Conservation (phyloP, 2,797 vertebrate species). For the Yasuhikotakia modesta region DNA sequence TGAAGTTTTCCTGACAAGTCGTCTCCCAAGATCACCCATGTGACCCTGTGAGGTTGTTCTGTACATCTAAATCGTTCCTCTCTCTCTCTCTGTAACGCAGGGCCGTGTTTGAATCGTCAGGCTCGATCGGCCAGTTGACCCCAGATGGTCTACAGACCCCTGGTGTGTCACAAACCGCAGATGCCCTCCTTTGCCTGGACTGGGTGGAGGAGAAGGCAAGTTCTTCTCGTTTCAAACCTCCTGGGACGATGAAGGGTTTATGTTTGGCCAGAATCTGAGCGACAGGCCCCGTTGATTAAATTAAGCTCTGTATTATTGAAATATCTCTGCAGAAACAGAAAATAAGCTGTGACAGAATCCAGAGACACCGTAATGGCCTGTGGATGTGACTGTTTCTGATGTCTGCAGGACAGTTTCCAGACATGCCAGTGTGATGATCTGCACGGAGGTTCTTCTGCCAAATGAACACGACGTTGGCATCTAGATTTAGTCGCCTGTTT, state of each 20-base stretch:
- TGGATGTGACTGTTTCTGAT: slow-evolving; percentile 67
- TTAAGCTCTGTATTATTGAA: slow-evolving; percentile 74
- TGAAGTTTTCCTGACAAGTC: slow-evolving; percentile 36
- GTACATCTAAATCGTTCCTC: slow-evolving; percentile 32
- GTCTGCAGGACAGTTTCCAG: slow-evolving; percentile 61
- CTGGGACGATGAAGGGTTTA: slow-evolving; percentile 40
- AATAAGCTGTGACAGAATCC: slow-evolving; percentile 71
- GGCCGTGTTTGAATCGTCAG: slow-evolving; percentile 66
- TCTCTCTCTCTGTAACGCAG: slow-evolving; percentile 55
- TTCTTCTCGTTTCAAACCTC: slow-evolving; percentile 46
- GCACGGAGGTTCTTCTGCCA: background rate
- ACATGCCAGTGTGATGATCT: slow-evolving; percentile 16
- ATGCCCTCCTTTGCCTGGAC: slow-evolving; percentile 18
- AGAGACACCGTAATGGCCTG: slow-evolving; percentile 69
- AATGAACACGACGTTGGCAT: slow-evolving; percentile 19
- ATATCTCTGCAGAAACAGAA: slow-evolving; percentile 63
- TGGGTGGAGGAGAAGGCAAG: slow-evolving; percentile 48
- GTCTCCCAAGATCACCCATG: slow-evolving; percentile 29
- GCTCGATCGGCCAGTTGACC: slow-evolving; percentile 72
- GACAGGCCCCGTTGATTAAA: slow-evolving; percentile 77
- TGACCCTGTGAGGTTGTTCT: slow-evolving; percentile 37
- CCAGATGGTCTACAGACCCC: slow-evolving; percentile 75
- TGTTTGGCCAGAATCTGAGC: slow-evolving; percentile 57
- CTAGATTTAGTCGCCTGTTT: background rate
- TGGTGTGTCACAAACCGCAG: slow-evolving; percentile 66